A percentile compares a stretch with the other conserved stretches of the same genome.
These are phyloP conservation scores for Choristoneura fumiferana DNA, from an alignment of 1,140 invertebrate genomes.

Conservation along the genomic window DNA sequence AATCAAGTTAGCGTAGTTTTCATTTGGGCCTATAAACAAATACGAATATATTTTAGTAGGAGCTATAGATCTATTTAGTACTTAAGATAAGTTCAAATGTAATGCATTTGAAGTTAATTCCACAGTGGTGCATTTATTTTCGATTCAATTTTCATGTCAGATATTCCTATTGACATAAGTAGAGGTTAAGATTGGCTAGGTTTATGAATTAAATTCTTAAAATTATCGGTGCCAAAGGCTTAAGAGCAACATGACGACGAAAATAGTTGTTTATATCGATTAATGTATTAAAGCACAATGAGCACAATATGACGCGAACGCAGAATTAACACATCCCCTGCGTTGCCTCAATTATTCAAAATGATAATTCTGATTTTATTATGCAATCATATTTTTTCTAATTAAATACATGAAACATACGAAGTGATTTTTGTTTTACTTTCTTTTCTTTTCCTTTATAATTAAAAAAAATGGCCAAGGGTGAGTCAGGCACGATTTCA, in stretches of 20 bases:
- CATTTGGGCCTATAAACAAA: neutral
- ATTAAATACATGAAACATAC: conserved; percentile 10
- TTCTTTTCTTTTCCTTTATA: neutral
- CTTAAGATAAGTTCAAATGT: conserved; percentile 18
- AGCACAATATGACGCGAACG: conserved; percentile 7
- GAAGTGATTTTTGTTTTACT: neutral
- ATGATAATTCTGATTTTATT: conserved; percentile 8
- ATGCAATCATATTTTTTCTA: conserved; percentile 16
- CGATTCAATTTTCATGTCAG: neutral
- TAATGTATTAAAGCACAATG: neutral
- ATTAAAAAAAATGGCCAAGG: no score
- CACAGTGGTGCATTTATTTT: conserved; percentile 58
- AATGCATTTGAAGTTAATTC: conserved; percentile 33
- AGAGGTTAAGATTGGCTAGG: conserved; percentile 9
- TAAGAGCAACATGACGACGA: neutral
- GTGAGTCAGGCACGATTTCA: no score
- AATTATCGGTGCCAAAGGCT: conserved; percentile 16
- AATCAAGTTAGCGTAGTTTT: conserved; percentile 21
- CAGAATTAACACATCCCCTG: neutral
- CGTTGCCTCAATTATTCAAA: neutral
- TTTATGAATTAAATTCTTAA: conserved; percentile 3
- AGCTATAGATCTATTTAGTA: conserved; percentile 16
- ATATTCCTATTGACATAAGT: neutral
- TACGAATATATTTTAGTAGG: conserved; percentile 18
- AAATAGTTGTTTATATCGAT: neutral